Evolutionary conservation across 2,797 vertebrate genomes (phyloP).

Genomic region (Anas georgica): DNA sequence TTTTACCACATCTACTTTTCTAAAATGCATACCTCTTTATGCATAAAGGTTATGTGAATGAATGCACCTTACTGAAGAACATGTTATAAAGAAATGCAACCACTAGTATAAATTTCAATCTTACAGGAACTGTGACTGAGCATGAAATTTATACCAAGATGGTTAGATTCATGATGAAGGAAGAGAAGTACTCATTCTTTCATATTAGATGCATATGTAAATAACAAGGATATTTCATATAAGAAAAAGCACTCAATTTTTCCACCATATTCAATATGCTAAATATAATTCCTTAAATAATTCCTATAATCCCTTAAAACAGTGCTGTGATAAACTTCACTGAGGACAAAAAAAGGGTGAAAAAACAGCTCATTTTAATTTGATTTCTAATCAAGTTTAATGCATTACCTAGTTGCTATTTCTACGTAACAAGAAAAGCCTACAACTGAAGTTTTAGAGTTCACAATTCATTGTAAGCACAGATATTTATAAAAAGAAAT

Average conservation of each 20-base stretch:
- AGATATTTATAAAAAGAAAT: not conserved
- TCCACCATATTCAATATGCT: not conserved
- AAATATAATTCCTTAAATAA: not conserved
- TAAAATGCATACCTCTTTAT: not conserved
- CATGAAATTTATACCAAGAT: not conserved
- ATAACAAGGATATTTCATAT: not conserved
- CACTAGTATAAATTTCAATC: not conserved
- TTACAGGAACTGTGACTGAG: not conserved
- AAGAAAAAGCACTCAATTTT: not conserved
- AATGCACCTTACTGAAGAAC: not conserved
- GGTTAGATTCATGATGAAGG: not conserved
- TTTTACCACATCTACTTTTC: not conserved
- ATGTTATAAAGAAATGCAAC: not conserved
- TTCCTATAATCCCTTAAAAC: not conserved
- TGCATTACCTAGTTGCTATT: not conserved
- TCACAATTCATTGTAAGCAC: not conserved
- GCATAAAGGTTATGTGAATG: not conserved
- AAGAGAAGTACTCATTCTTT: not conserved
- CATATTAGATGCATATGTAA: not conserved
- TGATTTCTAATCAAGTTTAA: not conserved
- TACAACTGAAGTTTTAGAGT: not conserved
- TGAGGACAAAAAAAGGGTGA: too few relatives aligned
- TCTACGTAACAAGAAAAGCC: not conserved
- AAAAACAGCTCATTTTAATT: not conserved
- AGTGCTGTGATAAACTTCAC: not conserved